These are phyloP conservation scores for Ranitomeya imitator DNA, from an alignment of 2,113 vertebrate genomes.

Conservation along the genomic window DNA sequence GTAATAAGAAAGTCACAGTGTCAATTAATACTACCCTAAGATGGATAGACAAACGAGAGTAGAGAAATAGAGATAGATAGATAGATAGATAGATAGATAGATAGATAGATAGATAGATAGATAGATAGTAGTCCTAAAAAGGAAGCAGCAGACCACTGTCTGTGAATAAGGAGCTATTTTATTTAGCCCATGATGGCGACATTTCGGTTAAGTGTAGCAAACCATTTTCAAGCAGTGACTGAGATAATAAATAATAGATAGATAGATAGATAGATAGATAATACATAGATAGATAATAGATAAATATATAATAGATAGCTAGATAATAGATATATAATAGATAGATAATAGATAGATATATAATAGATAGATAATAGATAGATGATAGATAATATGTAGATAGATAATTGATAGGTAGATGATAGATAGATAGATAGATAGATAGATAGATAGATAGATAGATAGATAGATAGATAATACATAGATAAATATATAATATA, in stretches of 20 bases:
- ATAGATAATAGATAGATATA: background rate
- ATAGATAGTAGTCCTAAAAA: too few relatives aligned
- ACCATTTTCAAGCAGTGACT: too few relatives aligned
- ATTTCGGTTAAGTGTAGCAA: too few relatives aligned
- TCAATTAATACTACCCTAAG: background rate
- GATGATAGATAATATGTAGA: background rate
- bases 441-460: too few relatives aligned
- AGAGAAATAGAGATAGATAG: background rate
- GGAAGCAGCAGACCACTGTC: too few relatives aligned
- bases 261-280: constrained; percentile 8
- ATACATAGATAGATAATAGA: too few relatives aligned
- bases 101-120: constrained; percentile 12
- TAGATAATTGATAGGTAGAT: background rate
- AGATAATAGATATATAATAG: background rate
- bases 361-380: background rate
- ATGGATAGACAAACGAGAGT: background rate
- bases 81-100: background rate
- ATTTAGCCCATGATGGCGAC: too few relatives aligned
- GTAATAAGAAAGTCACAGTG: constrained; percentile 54
- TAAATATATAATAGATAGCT: too few relatives aligned
- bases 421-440: background rate
- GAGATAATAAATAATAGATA: background rate
- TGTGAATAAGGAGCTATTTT: too few relatives aligned
- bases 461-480: too few relatives aligned
- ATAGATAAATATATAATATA: too few relatives aligned